Percentiles rank a stretch among this genome's conserved stretches.
phyloP scores from a whole-genome alignment of 2,888 invertebrate genomes.

The Folsomia candida region DNA sequence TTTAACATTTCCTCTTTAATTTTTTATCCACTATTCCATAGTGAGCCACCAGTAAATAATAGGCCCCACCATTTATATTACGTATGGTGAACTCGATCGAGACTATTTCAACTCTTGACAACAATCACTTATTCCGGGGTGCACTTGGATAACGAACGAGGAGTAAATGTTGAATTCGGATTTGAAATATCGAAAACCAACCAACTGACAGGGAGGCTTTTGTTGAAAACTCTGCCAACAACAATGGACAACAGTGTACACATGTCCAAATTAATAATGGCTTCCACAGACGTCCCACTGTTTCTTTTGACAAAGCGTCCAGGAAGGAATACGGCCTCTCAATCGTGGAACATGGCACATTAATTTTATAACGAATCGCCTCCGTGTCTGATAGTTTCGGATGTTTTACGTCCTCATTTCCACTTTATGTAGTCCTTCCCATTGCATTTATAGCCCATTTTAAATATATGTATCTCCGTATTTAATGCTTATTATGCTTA shows the following conservation, averaged over 20 bases:
- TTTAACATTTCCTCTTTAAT: no score
- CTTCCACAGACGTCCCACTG: conserved; percentile 20
- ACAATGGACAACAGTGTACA: conserved; percentile 19
- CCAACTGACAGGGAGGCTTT: conserved; percentile 6
- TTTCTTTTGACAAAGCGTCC: conserved; percentile 14
- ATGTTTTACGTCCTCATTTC: neutral
- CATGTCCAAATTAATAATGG: conserved; percentile 24
- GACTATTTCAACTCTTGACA: conserved; percentile 3
- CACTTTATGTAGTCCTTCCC: neutral
- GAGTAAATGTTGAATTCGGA: neutral
- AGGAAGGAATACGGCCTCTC: neutral
- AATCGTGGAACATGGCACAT: neutral
- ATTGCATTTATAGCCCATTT: neutral
- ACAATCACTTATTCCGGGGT: neutral
- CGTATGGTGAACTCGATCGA: no score
- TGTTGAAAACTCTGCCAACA: conserved; percentile 14
- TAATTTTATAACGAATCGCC: neutral
- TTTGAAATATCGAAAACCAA: conserved; percentile 9
- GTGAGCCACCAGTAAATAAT: no score
- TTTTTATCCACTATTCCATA: no score
- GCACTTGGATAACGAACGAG: neutral
- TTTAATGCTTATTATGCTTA: no score
- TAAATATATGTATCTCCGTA: no score
- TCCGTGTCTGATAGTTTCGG: neutral
- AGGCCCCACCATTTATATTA: no score